Conservation (phyloP, 2,888 invertebrate genomes). For the Rhyacophila evoluta region DNA sequence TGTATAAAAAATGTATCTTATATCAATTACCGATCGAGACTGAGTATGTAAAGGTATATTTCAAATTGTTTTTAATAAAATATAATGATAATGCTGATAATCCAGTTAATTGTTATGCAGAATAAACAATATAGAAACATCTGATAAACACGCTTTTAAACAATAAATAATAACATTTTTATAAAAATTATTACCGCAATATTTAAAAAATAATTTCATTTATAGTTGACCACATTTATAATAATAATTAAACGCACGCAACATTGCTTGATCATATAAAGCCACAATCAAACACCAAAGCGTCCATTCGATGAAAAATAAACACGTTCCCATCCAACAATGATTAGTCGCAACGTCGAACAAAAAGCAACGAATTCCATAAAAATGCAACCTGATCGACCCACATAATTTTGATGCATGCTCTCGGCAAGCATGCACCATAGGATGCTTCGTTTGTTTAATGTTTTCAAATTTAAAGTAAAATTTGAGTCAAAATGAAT, state of each 20-base stretch:
- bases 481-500: no score
- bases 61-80: no score
- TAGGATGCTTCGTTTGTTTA: not conserved
- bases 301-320: constrained; percentile 4
- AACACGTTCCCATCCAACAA: not conserved
- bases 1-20: no score
- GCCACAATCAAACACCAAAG: constrained; percentile 34
- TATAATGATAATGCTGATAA: no score
- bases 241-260: not conserved
- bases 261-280: not conserved
- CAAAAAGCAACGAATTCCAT: constrained; percentile 10
- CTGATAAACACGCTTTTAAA: no score
- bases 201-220: not conserved
- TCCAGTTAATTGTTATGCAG: no score
- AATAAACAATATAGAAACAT: no score
- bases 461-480: no score
- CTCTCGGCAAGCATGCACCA: not conserved
- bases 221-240: not conserved
- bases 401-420: constrained; percentile 30
- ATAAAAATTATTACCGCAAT: no score
- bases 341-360: constrained; percentile 12
- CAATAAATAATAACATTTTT: no score
- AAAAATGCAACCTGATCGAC: constrained; percentile 23
- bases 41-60: no score
- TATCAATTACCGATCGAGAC: no score